Percentiles rank a stretch among this genome's conserved stretches.
Conservation (phyloP, 2,113 vertebrate species). For the Gallinago paraguaiae region DNA sequence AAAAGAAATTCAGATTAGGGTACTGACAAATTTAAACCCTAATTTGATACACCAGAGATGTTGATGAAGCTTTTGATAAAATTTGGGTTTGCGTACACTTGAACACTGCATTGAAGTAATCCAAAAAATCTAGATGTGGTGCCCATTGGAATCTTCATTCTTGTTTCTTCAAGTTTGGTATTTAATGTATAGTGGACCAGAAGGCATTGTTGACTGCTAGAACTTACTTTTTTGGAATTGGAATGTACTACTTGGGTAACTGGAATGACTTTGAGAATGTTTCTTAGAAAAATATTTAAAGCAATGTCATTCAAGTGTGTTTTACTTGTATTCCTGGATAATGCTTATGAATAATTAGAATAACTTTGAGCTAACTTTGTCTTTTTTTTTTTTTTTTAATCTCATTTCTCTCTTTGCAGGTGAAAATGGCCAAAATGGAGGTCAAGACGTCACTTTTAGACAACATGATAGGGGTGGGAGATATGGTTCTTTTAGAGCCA, state of each 20-base stretch:
- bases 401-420: conserved; percentile 52
- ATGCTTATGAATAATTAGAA: background rate
- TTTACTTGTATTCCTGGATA: background rate
- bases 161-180: background rate
- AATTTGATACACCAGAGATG: background rate
- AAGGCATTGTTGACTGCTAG: background rate
- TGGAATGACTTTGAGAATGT: background rate
- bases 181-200: background rate
- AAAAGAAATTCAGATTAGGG: background rate
- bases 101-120: fast-evolving
- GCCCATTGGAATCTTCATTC: background rate
- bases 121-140: background rate
- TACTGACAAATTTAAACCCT: background rate
- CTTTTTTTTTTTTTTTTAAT: background rate
- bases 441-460: conserved; percentile 96
- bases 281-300: background rate
- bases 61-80: background rate
- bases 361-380: background rate
- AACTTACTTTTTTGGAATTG: background rate
- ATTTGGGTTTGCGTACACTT: background rate
- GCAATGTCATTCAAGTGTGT: background rate
- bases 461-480: conserved; percentile 96
- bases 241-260: background rate
- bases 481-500: conserved; percentile 97
- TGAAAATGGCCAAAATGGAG: conserved; percentile 91